Conservation (phyloP, 2,888 invertebrate species). For the Rhingia rostrata region DNA sequence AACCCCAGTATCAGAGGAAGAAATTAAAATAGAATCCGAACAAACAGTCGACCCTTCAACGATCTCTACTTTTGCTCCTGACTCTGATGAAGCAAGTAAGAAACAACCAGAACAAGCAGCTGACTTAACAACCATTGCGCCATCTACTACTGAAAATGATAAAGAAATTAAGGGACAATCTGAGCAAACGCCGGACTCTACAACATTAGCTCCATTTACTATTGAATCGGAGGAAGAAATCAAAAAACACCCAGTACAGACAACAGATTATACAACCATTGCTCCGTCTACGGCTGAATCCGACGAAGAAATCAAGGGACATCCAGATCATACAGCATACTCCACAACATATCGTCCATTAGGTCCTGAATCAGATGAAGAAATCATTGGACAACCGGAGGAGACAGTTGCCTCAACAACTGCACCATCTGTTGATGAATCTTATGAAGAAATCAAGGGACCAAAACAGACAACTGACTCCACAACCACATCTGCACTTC, state of each 20-base stretch:
- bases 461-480: conserved; percentile 35
- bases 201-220: neutral
- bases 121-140: neutral
- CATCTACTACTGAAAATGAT: conserved; percentile 51
- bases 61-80: neutral
- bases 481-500: conserved; percentile 6
- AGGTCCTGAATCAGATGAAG: neutral
- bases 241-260: neutral
- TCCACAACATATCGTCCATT: neutral
- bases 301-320: conserved; percentile 13
- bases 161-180: neutral
- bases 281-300: neutral
- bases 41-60: neutral
- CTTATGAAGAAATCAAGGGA: neutral
- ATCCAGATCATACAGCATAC: neutral
- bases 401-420: neutral
- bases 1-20: neutral
- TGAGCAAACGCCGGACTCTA: neutral
- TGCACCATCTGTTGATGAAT: neutral
- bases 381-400: neutral
- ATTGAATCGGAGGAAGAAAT: conserved; percentile 10
- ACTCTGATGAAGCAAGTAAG: conserved; percentile 10
- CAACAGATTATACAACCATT: neutral
- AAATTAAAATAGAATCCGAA: neutral
- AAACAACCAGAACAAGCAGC: neutral